Percentiles rank a stretch among this genome's conserved stretches.
These are phyloP conservation scores for Brachylomia viminalis DNA, from an alignment of 2,888 invertebrate species.

Conservation along the genomic window DNA sequence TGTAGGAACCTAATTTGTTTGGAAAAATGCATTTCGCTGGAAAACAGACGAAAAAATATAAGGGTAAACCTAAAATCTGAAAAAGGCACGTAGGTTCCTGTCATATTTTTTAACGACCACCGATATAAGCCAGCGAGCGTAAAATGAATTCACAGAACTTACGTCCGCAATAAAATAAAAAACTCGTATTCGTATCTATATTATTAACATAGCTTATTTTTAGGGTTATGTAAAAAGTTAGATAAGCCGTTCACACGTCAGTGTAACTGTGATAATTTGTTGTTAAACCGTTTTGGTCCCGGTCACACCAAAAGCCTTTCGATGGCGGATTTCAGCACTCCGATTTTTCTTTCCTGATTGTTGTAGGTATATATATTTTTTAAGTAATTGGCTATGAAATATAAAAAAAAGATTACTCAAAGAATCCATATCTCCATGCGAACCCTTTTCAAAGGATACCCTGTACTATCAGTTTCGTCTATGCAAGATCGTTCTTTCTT, in stretches of 20 bases:
- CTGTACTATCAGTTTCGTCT: not conserved
- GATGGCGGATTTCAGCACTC: not conserved
- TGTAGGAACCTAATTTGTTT: not conserved
- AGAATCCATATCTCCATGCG: not conserved
- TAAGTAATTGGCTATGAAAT: not conserved
- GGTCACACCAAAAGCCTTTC: not conserved
- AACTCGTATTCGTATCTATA: not conserved
- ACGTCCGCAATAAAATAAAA: conserved; percentile 33
- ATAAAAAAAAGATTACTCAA: not conserved
- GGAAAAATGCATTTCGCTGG: not conserved
- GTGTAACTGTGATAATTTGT: not conserved
- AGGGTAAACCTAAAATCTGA: not conserved
- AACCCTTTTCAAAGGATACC: not conserved
- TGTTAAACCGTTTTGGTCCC: not conserved
- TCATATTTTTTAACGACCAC: conserved; percentile 34
- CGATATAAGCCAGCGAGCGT: conserved; percentile 28
- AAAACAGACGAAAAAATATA: not conserved
- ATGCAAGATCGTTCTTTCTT: not conserved
- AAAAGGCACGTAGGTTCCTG: not conserved
- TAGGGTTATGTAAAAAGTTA: conserved; percentile 24
- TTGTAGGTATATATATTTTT: not conserved
- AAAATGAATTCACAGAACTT: conserved; percentile 48
- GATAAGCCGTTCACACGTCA: conserved; percentile 3
- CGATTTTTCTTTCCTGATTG: not conserved
- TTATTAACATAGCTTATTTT: conserved; percentile 12